Conservation (phyloP, 2,113 vertebrate species). For the Cyprinus carpio region DNA sequence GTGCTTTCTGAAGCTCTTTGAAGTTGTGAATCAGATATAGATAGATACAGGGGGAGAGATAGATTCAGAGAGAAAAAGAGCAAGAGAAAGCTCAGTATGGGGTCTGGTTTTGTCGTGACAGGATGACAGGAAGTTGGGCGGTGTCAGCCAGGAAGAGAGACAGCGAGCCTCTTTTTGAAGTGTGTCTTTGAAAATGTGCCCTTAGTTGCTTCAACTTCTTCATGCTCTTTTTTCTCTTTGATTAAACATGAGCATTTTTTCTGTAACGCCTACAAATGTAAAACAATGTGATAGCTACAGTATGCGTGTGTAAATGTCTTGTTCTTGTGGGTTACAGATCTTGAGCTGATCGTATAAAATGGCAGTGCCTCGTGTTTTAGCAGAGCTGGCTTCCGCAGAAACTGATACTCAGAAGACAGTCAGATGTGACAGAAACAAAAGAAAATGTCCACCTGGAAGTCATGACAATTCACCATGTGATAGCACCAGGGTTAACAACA, state of each 20-base stretch:
- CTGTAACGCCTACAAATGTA: neutral
- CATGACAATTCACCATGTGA: neutral
- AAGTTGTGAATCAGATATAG: slow-evolving; percentile 23
- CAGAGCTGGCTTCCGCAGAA: neutral
- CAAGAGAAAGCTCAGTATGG: slow-evolving; percentile 15
- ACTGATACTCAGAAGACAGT: neutral
- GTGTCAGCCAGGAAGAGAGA: slow-evolving; percentile 51
- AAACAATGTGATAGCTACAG: neutral
- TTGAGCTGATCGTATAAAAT: neutral
- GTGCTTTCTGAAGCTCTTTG: slow-evolving; percentile 29
- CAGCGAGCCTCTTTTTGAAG: slow-evolving; percentile 39
- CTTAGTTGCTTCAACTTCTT: neutral
- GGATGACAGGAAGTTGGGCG: slow-evolving; percentile 49
- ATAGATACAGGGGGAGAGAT: slow-evolving; percentile 17
- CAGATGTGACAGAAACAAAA: neutral
- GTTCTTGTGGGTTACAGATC: neutral
- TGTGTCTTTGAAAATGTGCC: slow-evolving; percentile 28
- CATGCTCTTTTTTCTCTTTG: neutral
- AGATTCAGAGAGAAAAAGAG: slow-evolving; percentile 15
- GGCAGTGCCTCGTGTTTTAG: neutral
- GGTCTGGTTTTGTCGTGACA: slow-evolving; percentile 26
- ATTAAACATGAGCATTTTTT: neutral
- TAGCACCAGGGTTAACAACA: neutral
- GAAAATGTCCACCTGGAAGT: neutral
- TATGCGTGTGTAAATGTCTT: neutral